phyloP scores from a whole-genome alignment of 1,140 invertebrate species.

The Drosophila prosaltans region DNA sequence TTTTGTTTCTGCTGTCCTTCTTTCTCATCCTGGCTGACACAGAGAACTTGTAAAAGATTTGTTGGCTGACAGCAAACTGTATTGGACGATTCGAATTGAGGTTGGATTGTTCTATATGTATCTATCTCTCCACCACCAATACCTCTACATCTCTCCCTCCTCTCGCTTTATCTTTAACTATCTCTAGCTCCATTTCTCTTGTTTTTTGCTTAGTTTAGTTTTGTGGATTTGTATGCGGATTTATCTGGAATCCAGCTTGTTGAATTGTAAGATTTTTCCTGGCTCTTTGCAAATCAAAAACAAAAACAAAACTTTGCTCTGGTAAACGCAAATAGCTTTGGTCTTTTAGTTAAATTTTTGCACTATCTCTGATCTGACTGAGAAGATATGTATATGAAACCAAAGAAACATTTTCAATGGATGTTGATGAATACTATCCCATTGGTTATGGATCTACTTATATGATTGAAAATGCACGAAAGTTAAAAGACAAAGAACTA shows the following conservation, averaged over 20 bases:
- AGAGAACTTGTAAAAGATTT: conserved; percentile 19
- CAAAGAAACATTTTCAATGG: too few relatives aligned
- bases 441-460: too few relatives aligned
- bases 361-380: not conserved
- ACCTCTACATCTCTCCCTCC: not conserved
- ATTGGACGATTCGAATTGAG: conserved; percentile 15
- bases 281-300: not conserved
- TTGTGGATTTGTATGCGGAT: conserved; percentile 6
- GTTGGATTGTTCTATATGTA: conserved; percentile 8
- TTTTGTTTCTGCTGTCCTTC: not conserved
- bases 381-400: too few relatives aligned
- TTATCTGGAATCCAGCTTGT: not conserved
- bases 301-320: not conserved
- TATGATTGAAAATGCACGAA: too few relatives aligned
- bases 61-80: conserved; percentile 20
- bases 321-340: not conserved
- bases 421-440: too few relatives aligned
- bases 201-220: not conserved
- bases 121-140: not conserved
- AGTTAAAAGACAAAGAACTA: too few relatives aligned
- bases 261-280: not conserved
- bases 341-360: not conserved
- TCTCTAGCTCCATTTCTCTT: not conserved
- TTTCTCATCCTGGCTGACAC: not conserved
- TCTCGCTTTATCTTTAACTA: not conserved